phyloP scores from a whole-genome alignment of 2,888 invertebrate genomes.

The Aphrophora alni region DNA sequence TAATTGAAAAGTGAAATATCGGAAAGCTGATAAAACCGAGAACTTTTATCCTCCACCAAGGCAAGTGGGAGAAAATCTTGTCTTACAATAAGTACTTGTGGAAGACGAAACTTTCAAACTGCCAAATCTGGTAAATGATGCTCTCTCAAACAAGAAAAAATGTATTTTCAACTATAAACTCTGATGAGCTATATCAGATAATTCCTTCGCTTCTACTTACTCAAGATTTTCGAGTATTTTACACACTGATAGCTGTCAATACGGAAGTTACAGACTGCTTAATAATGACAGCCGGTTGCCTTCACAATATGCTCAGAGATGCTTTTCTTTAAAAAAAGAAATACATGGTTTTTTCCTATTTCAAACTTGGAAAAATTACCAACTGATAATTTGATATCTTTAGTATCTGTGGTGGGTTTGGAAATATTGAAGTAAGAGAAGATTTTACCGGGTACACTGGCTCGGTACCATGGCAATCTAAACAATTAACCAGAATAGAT shows the following conservation, averaged over 20 bases:
- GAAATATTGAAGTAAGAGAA: constrained; percentile 29
- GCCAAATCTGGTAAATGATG: background rate
- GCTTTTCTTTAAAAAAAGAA: constrained; percentile 25
- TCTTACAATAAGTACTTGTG: constrained; percentile 27
- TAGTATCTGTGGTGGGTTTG: constrained; percentile 29
- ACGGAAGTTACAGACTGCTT: constrained; percentile 18
- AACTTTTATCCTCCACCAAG: constrained; percentile 35
- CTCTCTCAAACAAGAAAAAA: constrained; percentile 21
- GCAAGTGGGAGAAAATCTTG: background rate
- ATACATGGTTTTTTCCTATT: constrained; percentile 10
- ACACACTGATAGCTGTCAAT: constrained; percentile 25
- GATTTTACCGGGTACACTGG: constrained; percentile 20
- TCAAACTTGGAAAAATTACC: constrained; percentile 21
- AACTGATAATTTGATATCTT: constrained; percentile 25
- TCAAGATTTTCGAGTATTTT: constrained; percentile 32
- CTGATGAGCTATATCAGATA: constrained; percentile 32
- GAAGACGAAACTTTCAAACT: constrained; percentile 35
- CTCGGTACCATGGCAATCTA: constrained; percentile 23
- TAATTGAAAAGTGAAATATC: constrained; percentile 28
- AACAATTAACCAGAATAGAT: constrained; percentile 13
- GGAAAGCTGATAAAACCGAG: constrained; percentile 14
- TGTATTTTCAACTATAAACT: constrained; percentile 34
- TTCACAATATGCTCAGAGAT: constrained; percentile 32
- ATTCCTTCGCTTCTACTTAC: constrained; percentile 29
- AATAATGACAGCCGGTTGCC: constrained; percentile 32